phyloP scores from a whole-genome alignment of 1,140 invertebrate genomes.

The Archivesica marissinica region DNA sequence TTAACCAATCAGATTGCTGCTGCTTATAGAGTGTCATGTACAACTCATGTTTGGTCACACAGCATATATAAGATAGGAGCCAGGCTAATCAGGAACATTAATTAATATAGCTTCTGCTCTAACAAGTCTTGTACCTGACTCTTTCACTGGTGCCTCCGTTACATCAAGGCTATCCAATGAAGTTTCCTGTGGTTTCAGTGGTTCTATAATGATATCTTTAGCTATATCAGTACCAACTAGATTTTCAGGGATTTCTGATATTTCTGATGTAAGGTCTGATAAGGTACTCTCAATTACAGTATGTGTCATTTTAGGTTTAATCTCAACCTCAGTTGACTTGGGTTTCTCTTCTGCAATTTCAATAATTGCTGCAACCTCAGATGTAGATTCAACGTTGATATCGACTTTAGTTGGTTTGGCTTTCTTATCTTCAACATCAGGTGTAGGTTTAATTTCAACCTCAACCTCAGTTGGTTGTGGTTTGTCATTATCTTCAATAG shows the following conservation, averaged over 20 bases:
- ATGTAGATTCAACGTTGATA: neutral
- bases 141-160: slow-evolving; percentile 10
- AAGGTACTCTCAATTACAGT: neutral
- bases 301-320: neutral
- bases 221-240: neutral
- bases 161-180: slow-evolving; percentile 41
- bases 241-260: neutral
- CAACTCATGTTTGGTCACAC: neutral
- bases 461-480: neutral
- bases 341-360: neutral
- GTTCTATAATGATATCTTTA: slow-evolving; percentile 10
- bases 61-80: slow-evolving; percentile 2
- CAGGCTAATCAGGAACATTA: slow-evolving; percentile 39
- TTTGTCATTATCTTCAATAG: neutral
- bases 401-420: neutral
- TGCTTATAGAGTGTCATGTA: too few relatives aligned
- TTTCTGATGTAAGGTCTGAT: neutral
- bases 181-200: slow-evolving; percentile 48
- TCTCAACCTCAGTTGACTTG: neutral
- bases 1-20: too few relatives aligned
- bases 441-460: slow-evolving; percentile 9
- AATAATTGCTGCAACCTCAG: neutral
- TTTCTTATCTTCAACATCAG: slow-evolving; percentile 5
- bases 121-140: slow-evolving; percentile 38
- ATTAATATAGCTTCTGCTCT: slow-evolving; percentile 45